phyloP scores from a whole-genome alignment of 2,113 vertebrate genomes.

The Poecile atricapillus region DNA sequence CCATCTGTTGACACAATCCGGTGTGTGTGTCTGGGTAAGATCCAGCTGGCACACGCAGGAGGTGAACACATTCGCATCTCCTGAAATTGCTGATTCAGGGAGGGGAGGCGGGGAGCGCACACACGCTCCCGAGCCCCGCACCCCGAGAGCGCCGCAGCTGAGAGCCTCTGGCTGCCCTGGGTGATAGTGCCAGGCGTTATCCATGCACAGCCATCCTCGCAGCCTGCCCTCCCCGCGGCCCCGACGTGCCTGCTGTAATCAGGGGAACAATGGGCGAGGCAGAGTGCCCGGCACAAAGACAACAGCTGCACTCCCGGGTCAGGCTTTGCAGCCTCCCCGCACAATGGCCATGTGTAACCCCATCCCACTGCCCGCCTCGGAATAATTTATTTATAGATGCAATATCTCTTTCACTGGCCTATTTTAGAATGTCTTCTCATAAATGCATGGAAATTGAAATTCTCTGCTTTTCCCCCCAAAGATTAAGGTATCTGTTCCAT shows the following conservation, averaged over 20 bases:
- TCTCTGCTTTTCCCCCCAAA: slow-evolving; percentile 31
- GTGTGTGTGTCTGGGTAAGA: neutral
- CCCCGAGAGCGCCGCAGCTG: slow-evolving; percentile 3
- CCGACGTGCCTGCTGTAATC: slow-evolving; percentile 65
- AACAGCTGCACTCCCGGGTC: slow-evolving; percentile 79
- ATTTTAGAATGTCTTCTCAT: slow-evolving; percentile 70
- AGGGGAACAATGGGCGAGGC: slow-evolving; percentile 73
- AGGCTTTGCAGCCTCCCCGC: slow-evolving; percentile 41
- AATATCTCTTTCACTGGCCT: slow-evolving; percentile 64
- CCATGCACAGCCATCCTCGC: slow-evolving; percentile 44
- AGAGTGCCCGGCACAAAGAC: slow-evolving; percentile 78
- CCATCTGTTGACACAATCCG: slow-evolving; percentile 71
- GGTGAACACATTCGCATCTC: slow-evolving; percentile 11
- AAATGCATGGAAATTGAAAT: slow-evolving; percentile 75
- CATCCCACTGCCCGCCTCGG: slow-evolving; percentile 53
- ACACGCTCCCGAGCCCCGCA: neutral
- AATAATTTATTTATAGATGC: slow-evolving; percentile 82
- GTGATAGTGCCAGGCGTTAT: slow-evolving; percentile 52
- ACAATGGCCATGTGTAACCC: slow-evolving; percentile 69
- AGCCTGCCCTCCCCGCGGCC: neutral
- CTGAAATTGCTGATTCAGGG: slow-evolving; percentile 18
- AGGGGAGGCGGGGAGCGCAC: neutral
- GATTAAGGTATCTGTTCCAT: slow-evolving; percentile 65
- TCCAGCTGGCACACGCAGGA: slow-evolving; percentile 66
- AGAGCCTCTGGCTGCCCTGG: neutral